Conservation (phyloP, 2,888 invertebrate species). For the Pyrocoelia pectoralis region DNA sequence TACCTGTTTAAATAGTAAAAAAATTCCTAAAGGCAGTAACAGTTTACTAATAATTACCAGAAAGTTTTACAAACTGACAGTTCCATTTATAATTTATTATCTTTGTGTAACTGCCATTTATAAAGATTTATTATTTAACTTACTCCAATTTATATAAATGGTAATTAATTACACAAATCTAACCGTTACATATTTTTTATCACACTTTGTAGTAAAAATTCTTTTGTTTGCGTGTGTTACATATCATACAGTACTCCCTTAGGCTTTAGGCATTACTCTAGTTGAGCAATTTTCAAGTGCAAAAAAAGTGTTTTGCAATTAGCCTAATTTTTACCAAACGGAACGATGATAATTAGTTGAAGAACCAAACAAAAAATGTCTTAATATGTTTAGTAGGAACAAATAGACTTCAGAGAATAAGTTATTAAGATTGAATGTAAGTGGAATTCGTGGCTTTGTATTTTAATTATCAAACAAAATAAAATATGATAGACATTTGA, state of each 20-base stretch:
- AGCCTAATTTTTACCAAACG: background rate
- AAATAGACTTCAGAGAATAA: background rate
- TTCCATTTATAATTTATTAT: slow-evolving; percentile 16
- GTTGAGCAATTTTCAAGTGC: too few species aligned
- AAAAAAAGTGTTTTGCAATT: background rate
- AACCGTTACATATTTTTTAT: background rate
- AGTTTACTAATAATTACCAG: slow-evolving; percentile 9
- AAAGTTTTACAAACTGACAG: slow-evolving; percentile 16
- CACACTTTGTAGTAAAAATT: background rate
- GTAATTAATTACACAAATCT: slow-evolving; percentile 1
- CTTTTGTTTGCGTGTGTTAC: background rate
- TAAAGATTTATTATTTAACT: slow-evolving; percentile 10
- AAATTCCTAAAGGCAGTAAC: background rate
- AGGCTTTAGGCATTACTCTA: background rate
- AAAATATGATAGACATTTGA: background rate
- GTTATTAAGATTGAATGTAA: background rate
- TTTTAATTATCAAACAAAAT: background rate
- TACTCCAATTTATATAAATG: slow-evolving; percentile 11
- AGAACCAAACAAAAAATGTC: too few species aligned
- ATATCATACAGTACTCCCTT: background rate
- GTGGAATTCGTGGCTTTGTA: background rate
- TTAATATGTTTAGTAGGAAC: background rate
- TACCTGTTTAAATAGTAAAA: background rate
- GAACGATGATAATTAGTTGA: background rate
- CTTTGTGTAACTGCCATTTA: slow-evolving; percentile 3